phyloP scores from a whole-genome alignment of 2,113 vertebrate genomes.

The Callorhinus ursinus region DNA sequence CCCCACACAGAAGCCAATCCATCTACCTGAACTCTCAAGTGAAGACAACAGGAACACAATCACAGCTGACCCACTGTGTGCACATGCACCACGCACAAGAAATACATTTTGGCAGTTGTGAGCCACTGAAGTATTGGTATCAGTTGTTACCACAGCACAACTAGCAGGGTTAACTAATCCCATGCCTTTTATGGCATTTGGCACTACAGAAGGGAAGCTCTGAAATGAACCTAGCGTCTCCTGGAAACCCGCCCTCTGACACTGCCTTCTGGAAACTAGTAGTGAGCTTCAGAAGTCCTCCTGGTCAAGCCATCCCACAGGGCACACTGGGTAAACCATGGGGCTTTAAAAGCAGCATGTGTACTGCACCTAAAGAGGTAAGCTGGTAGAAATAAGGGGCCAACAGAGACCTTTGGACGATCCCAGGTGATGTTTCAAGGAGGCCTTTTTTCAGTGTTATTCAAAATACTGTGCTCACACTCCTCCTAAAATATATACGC shows the following conservation, averaged over 20 bases:
- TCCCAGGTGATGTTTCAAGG: not conserved
- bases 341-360: not conserved
- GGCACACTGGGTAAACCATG: not conserved
- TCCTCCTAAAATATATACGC: not conserved
- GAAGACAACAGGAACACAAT: not conserved
- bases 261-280: not conserved
- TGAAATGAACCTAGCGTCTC: not conserved
- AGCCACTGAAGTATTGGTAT: not conserved
- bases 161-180: not conserved
- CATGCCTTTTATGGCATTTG: not conserved
- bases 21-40: not conserved
- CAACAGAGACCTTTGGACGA: not conserved
- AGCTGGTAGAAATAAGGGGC: not conserved
- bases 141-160: not conserved
- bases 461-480: not conserved
- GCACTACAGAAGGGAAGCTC: not conserved
- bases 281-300: not conserved
- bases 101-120: not conserved
- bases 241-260: not conserved
- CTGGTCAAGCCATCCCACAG: not conserved
- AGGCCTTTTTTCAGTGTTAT: not conserved
- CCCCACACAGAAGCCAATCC: not conserved
- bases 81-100: not conserved
- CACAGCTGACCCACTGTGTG: not conserved
- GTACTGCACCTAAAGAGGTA: not conserved